These are phyloP conservation scores for Triplophysa yarkandensis DNA, from an alignment of 2,797 vertebrate genomes.

Conservation along the genomic window DNA sequence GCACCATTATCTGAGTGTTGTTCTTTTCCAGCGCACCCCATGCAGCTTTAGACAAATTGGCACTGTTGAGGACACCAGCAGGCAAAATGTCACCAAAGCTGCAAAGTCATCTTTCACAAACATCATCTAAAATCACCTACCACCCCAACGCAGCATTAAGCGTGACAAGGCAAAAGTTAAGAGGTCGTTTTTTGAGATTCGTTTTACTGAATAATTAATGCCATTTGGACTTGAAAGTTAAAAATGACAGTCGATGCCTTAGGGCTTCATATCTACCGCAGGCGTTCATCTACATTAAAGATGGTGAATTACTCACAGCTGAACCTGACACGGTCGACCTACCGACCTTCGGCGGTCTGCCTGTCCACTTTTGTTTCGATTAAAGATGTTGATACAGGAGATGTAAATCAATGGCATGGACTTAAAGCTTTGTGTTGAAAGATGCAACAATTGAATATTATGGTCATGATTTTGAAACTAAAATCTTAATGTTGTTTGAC, in stretches of 20 bases:
- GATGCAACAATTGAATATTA: background rate
- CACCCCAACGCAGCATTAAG: constrained; percentile 11
- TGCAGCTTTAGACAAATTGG: constrained; percentile 96
- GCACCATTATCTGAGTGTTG: constrained; percentile 91
- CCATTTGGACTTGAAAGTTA: constrained; percentile 1
- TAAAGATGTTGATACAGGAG: constrained; percentile 22
- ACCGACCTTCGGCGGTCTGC: constrained; percentile 15
- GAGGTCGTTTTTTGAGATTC: background rate
- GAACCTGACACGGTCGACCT: constrained; percentile 16
- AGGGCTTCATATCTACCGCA: constrained; percentile 23
- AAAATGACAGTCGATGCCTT: constrained; percentile 18
- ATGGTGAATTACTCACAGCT: constrained; percentile 29
- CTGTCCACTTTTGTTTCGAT: constrained; percentile 28
- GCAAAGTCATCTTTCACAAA: constrained; percentile 5
- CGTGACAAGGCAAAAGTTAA: background rate
- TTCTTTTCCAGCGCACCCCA: constrained; percentile 96
- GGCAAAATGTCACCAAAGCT: background rate
- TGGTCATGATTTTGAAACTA: constrained; percentile 4
- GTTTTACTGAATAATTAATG: constrained; percentile 13
- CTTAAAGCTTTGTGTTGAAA: background rate
- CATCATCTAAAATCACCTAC: background rate
- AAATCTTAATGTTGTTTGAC: background rate
- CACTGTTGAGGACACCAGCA: constrained; percentile 69
- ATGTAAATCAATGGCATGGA: background rate
- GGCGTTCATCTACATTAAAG: constrained; percentile 49